phyloP scores from a whole-genome alignment of 2,113 vertebrate genomes.

The Sinocyclocheilus rhinocerous region DNA sequence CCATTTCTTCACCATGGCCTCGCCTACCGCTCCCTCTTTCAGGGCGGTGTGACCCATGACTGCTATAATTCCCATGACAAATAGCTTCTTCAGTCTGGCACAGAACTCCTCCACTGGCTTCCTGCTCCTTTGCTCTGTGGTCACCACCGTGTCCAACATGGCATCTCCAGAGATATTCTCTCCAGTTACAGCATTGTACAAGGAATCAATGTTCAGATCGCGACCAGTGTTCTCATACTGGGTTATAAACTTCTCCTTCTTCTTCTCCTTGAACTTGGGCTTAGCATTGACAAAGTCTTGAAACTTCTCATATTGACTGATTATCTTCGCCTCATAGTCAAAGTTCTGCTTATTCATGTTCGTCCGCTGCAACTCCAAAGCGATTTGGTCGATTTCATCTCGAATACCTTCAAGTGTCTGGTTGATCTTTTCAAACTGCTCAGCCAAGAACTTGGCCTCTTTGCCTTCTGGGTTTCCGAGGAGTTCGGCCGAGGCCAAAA shows the following conservation, averaged over 20 bases:
- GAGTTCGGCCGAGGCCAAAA: constrained; percentile 73
- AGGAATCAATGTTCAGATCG: constrained; percentile 75
- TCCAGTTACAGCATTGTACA: constrained; percentile 74
- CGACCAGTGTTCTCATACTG: constrained; percentile 74
- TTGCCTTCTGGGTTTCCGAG: constrained; percentile 75
- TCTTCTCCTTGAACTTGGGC: constrained; percentile 75
- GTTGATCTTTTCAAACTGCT: constrained; percentile 75
- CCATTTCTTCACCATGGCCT: constrained; percentile 77
- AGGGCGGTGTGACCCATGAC: constrained; percentile 77
- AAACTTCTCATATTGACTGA: constrained; percentile 82
- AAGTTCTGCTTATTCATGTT: constrained; percentile 80
- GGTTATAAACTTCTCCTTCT: constrained; percentile 77
- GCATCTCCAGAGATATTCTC: constrained; percentile 69
- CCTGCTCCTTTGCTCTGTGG: constrained; percentile 69
- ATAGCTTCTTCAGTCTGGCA: constrained; percentile 78
- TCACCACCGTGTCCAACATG: constrained; percentile 71
- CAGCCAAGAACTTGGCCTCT: constrained; percentile 73
- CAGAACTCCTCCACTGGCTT: constrained; percentile 79
- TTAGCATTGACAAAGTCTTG: constrained; percentile 77
- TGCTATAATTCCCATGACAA: constrained; percentile 77
- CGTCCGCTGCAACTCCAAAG: constrained; percentile 68
- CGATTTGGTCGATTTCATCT: constrained; percentile 71
- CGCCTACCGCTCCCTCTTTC: constrained; percentile 69
- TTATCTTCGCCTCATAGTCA: constrained; percentile 75
- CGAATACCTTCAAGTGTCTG: constrained; percentile 74